phyloP scores from a whole-genome alignment of 2,113 vertebrate genomes.

The Heterocephalus glaber region DNA sequence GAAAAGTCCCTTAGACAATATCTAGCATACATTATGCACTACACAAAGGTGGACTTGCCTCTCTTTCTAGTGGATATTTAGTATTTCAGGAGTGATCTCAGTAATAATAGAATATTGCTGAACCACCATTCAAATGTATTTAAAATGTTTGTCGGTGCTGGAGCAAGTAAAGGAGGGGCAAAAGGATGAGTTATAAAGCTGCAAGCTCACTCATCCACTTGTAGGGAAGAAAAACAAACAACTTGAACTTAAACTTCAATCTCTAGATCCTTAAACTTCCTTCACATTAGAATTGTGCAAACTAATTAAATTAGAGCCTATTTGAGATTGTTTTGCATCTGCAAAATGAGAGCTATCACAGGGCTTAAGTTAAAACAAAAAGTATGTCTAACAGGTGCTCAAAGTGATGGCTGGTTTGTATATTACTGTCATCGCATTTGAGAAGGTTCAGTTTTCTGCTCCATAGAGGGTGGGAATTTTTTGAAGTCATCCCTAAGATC shows the following conservation, averaged over 20 bases:
- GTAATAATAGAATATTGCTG: not conserved
- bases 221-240: not conserved
- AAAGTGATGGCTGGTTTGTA: not conserved
- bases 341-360: not conserved
- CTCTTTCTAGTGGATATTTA: not conserved
- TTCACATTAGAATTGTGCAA: not conserved
- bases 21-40: not conserved
- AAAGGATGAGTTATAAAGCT: not conserved
- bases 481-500: not conserved
- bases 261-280: not conserved
- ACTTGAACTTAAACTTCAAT: not conserved
- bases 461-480: not conserved
- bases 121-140: not conserved
- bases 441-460: not conserved
- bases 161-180: not conserved
- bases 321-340: not conserved
- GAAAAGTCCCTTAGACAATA: not conserved
- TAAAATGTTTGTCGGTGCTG: not conserved
- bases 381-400: not conserved
- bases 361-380: not conserved
- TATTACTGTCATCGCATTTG: not conserved
- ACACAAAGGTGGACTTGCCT: not conserved
- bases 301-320: not conserved
- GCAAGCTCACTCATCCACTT: not conserved
- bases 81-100: not conserved